Evolutionary conservation across 2,888 invertebrate genomes (phyloP), one percentile per base, ranked within the genome.

Genomic region (Chymomyza amoena): DNA sequence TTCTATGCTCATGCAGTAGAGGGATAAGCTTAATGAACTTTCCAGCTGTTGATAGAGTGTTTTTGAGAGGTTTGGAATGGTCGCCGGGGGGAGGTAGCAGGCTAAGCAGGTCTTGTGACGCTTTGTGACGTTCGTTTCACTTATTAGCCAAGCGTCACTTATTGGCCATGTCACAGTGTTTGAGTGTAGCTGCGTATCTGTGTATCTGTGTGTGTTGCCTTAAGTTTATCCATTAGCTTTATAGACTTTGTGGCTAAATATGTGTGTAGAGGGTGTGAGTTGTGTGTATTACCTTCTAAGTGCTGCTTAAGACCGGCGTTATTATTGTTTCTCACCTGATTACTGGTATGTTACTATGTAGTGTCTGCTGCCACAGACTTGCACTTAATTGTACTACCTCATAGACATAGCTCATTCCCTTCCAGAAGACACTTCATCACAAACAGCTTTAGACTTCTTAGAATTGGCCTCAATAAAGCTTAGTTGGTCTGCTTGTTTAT

Each of bases 11-110:
- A n/a, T n/a, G n/a, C n/a, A n/a, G n/a, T n/a, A n/a, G n/a, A n/a
- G n/a, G n/a, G n/a, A n/a, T n/a, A 67, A 75, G 77, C 83, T 75
- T 82, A 81, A 81, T 77, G 80, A 80, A 82, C 78, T 82, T 71
- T 61, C n/a, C 71, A 60, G 61, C 45, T 60, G 45, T 57, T 56
- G 57, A 39, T 51, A 15, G 54, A n/a, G 54, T 18, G 63, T 28
- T 28, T 45, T n/a, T 15, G 25, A 45, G 50, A 18, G 32, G 10
- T 39, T 16, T 13, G n/a, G 10, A 20, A 50, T 15, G 28, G 50
- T 32, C 9, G 32, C 9, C n/a, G n/a, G n/a, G n/a, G n/a, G n/a
- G n/a, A 45, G 39, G 13, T 13, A 45, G 13, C 2, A 13, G 13
- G 39, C 39, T 13, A 13, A 13, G 39, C 39, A 45, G 39, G 6